phyloP scores from a whole-genome alignment of 2,888 invertebrate species.

The Cryptophagus acutangulus region DNA sequence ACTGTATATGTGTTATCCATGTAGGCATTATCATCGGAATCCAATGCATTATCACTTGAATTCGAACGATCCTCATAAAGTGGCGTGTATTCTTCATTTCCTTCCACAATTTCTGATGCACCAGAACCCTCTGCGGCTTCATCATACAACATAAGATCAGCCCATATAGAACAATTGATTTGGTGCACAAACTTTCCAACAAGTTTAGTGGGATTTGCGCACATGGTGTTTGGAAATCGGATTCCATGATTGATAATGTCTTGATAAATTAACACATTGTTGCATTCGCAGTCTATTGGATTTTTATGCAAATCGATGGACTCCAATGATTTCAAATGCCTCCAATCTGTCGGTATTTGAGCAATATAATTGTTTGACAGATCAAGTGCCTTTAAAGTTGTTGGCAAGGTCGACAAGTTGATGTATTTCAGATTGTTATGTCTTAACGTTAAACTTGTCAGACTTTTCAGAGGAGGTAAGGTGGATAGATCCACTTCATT shows the following conservation, averaged over 20 bases:
- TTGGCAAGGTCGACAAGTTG: conserved; percentile 36
- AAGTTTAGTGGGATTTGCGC: conserved; percentile 36
- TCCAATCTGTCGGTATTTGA: conserved; percentile 54
- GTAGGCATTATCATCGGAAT: neutral
- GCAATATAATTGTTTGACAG: conserved; percentile 60
- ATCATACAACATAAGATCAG: conserved; percentile 35
- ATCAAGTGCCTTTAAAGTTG: conserved; percentile 49
- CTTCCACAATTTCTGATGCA: no score
- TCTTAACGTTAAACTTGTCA: conserved; percentile 38
- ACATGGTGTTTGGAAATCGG: conserved; percentile 34
- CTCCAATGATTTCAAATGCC: conserved; percentile 53
- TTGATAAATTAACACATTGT: conserved; percentile 60
- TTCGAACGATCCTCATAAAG: neutral
- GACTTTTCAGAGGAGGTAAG: conserved; percentile 33
- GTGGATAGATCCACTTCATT: conserved; percentile 32
- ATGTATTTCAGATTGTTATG: conserved; percentile 38
- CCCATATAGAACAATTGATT: conserved; percentile 28
- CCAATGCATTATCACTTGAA: neutral
- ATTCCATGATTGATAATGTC: conserved; percentile 47
- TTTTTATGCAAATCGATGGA: conserved; percentile 64
- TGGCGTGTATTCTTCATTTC: neutral
- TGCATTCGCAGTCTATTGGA: conserved; percentile 66
- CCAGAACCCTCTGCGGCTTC: conserved; percentile 36
- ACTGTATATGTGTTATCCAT: neutral
- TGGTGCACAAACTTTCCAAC: conserved; percentile 32